These are phyloP conservation scores for Metridium senile DNA, from an alignment of 92 coral and sea anemone species.

Conservation along the genomic window DNA sequence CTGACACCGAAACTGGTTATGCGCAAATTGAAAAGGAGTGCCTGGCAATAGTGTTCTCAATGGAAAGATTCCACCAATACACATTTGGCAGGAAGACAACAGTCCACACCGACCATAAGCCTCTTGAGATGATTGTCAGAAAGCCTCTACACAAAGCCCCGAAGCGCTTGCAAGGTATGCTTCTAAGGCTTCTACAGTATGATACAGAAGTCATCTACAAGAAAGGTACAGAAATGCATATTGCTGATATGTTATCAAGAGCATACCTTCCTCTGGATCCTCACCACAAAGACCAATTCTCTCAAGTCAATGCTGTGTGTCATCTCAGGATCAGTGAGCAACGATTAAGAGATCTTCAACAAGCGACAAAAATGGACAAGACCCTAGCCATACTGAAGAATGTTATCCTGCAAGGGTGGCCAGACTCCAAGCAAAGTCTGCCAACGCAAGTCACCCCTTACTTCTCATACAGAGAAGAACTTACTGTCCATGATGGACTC, in stretches of 20 bases:
- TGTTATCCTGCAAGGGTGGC: conserved; percentile 51
- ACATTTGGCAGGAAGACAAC: not conserved
- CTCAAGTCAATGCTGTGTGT: conserved; percentile 45
- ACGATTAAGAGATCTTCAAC: conserved; percentile 28
- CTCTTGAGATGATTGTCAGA: not conserved
- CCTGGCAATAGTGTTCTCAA: not conserved
- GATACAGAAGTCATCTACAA: conserved; percentile 44
- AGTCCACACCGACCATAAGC: conserved; percentile 3
- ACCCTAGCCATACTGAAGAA: conserved; percentile 40
- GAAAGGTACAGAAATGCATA: conserved; percentile 43
- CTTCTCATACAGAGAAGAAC: conserved; percentile 36
- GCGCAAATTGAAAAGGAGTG: conserved; percentile 38
- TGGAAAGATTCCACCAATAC: not conserved
- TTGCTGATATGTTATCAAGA: conserved; percentile 54
- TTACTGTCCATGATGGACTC: conserved; percentile 48
- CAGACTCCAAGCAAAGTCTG: conserved; percentile 32
- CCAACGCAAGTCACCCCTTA: conserved; percentile 39
- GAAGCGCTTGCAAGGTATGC: conserved; percentile 47
- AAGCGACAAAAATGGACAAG: conserved; percentile 42
- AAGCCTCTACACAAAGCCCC: conserved; percentile 19
- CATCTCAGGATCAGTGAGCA: conserved; percentile 46
- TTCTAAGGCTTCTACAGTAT: conserved; percentile 45
- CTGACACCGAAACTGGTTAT: conserved; percentile 29
- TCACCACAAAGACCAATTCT: conserved; percentile 35
- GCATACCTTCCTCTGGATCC: conserved; percentile 37